phyloP scores from a whole-genome alignment of 1,140 invertebrate species.

The Sarcophaga bullata region DNA sequence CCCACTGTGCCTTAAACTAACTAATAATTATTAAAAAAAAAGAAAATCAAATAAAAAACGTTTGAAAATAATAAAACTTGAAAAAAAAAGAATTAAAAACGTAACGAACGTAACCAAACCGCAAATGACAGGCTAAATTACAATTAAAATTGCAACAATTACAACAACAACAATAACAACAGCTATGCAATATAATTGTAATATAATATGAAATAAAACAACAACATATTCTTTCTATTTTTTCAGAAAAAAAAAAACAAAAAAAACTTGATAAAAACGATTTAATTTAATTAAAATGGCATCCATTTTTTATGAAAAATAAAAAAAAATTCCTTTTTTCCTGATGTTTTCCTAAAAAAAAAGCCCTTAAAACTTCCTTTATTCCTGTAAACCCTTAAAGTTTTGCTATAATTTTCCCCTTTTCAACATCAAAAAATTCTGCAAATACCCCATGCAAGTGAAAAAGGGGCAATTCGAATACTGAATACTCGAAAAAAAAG shows the following conservation, averaged over 20 bases:
- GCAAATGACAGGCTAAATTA: constrained; percentile 39
- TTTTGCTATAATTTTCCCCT: constrained; percentile 33
- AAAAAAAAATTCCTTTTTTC: no score
- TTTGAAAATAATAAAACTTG: neutral
- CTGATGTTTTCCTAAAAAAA: no score
- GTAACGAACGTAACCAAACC: constrained; percentile 39
- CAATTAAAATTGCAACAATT: constrained; percentile 32
- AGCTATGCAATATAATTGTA: no score
- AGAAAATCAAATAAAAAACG: neutral
- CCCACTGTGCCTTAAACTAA: neutral
- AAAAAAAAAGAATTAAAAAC: constrained; percentile 46
- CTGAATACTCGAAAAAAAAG: neutral
- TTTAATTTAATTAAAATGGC: no score
- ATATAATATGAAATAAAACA: no score
- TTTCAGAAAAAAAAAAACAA: no score
- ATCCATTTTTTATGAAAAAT: no score
- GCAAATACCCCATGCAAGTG: neutral
- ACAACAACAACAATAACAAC: neutral
- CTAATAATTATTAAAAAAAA: constrained; percentile 19
- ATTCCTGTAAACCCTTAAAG: neutral
- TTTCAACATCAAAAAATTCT: constrained; percentile 4
- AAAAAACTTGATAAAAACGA: no score
- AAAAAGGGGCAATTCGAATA: neutral
- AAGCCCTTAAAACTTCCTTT: constrained; percentile 16
- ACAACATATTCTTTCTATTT: no score